A percentile compares a stretch with the other conserved stretches of the same genome.
Conservation (phyloP, 2,797 vertebrate genomes). For the Lagorchestes hirsutus region DNA sequence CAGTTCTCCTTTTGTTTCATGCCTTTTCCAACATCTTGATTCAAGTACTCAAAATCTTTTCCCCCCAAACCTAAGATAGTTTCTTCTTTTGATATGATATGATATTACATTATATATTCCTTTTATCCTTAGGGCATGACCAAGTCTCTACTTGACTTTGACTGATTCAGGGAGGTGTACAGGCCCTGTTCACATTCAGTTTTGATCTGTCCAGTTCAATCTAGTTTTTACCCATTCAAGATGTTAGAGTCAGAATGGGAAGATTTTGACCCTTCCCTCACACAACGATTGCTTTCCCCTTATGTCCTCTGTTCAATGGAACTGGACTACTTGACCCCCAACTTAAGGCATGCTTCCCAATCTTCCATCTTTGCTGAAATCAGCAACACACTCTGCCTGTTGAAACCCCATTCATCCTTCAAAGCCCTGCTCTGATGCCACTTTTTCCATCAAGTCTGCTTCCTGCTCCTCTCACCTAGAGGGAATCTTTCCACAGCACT, state of each 20-base stretch:
- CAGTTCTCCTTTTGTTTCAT: background rate
- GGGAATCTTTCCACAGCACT: background rate
- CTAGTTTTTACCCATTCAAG: background rate
- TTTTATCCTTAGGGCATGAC: background rate
- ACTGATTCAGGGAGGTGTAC: background rate
- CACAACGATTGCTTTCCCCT: background rate
- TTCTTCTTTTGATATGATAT: background rate
- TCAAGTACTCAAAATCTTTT: background rate
- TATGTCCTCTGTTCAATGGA: background rate
- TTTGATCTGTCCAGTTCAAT: background rate
- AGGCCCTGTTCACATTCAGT: background rate
- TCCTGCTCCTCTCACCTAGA: background rate
- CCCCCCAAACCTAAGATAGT: background rate
- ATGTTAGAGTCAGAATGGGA: background rate
- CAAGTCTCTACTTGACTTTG: background rate
- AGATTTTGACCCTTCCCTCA: background rate
- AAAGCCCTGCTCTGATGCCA: background rate
- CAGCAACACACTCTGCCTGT: background rate
- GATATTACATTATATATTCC: background rate
- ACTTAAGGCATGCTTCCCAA: background rate
- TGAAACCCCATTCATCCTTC: background rate
- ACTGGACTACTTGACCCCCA: background rate
- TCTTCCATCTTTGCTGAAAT: background rate
- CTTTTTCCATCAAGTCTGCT: background rate
- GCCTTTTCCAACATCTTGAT: background rate